A percentile compares a stretch with the other conserved stretches of the same genome.
These are phyloP conservation scores for Argyrosomus regius DNA, from an alignment of 2,797 vertebrate genomes.

Conservation along the genomic window DNA sequence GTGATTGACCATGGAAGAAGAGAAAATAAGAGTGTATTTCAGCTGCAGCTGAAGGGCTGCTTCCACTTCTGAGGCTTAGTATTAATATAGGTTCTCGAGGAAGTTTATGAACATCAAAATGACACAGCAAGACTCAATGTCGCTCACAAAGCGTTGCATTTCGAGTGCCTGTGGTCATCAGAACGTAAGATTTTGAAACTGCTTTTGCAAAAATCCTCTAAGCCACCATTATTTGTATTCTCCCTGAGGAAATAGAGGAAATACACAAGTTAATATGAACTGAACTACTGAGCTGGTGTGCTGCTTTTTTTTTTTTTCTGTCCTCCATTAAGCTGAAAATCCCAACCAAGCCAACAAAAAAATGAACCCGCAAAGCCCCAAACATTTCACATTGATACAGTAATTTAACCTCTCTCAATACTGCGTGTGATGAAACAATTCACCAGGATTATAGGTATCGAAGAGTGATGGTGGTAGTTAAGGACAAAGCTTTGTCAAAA, in stretches of 20 bases:
- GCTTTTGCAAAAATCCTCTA: conserved; percentile 19
- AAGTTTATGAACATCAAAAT: conserved; percentile 29
- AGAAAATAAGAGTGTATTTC: conserved; percentile 26
- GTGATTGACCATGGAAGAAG: conserved; percentile 39
- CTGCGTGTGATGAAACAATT: conserved; percentile 16
- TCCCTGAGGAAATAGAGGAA: conserved; percentile 13
- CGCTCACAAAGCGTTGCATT: conserved; percentile 31
- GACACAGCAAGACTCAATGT: conserved; percentile 22
- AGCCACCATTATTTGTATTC: conserved; percentile 2
- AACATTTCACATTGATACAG: conserved; percentile 24
- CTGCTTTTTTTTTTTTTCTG: no score
- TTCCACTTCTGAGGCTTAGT: conserved; percentile 19
- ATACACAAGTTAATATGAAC: neutral
- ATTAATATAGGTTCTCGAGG: conserved; percentile 37
- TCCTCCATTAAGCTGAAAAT: conserved; percentile 15
- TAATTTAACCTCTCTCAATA: conserved; percentile 7
- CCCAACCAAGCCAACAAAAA: neutral
- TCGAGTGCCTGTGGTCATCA: conserved; percentile 24
- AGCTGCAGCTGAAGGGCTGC: conserved; percentile 27
- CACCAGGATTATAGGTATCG: conserved; percentile 19
- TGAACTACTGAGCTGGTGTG: neutral
- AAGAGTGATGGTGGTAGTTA: conserved; percentile 33
- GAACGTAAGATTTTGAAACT: conserved; percentile 25
- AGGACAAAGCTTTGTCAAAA: conserved; percentile 54
- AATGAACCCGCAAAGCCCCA: conserved; percentile 16